phyloP scores from a whole-genome alignment of 2,888 invertebrate species.

The Lasioglossum zephyrum region DNA sequence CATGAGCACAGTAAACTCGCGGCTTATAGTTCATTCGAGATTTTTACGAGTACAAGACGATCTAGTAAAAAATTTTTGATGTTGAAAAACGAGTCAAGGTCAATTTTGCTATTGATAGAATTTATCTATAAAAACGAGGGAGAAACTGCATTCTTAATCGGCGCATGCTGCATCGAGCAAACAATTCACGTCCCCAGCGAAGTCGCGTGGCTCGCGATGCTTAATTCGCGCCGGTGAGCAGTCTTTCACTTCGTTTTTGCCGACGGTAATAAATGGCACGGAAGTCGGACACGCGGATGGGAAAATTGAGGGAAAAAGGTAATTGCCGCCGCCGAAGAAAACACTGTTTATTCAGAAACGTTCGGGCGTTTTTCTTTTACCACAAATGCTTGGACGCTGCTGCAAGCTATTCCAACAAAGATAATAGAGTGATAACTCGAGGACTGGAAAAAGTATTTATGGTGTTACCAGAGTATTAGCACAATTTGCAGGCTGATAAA shows the following conservation, averaged over 20 bases:
- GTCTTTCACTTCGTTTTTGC: not conserved
- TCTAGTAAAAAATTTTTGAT: not conserved
- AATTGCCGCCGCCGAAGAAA: conserved; percentile 2
- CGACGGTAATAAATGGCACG: not conserved
- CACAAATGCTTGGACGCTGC: not conserved
- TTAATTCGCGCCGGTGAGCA: not conserved
- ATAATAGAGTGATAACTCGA: not conserved
- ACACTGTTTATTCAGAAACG: conserved; percentile 4
- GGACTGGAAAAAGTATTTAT: not conserved
- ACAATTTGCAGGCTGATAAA: not conserved
- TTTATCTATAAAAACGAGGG: not conserved
- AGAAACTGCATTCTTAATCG: not conserved
- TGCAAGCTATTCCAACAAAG: not conserved
- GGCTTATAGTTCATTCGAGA: not conserved
- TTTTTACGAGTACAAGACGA: not conserved
- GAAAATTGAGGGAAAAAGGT: conserved; percentile 6
- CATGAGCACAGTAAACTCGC: not conserved
- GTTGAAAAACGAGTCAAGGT: not conserved
- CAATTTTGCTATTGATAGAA: not conserved
- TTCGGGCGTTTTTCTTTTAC: not conserved
- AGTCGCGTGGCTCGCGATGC: not conserved
- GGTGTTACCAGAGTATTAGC: not conserved
- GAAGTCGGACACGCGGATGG: not conserved
- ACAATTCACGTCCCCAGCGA: not conserved
- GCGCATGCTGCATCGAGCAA: not conserved